Evolutionary conservation across 2,888 invertebrate genomes (phyloP).

Genomic region (Ochropacha duplaris): DNA sequence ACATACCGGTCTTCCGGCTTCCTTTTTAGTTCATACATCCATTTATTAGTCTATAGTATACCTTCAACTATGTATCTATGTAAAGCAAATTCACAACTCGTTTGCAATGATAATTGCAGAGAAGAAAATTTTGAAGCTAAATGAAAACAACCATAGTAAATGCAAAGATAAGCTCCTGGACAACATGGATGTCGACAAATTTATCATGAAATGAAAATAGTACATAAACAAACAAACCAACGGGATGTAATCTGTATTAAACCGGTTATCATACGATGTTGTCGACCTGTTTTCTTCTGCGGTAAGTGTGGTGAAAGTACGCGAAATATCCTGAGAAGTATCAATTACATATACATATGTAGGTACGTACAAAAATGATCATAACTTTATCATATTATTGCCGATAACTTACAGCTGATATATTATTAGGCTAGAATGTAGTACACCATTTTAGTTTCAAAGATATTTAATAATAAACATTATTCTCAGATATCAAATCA

Average conservation of each 20-base stretch:
- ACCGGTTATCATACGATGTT: neutral
- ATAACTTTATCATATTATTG: neutral
- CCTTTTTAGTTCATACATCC: neutral
- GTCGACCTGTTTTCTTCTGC: neutral
- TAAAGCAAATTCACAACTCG: neutral
- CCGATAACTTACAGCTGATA: neutral
- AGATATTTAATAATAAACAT: too few relatives aligned
- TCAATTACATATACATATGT: neutral
- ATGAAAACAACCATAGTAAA: too few relatives aligned
- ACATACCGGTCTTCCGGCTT: neutral
- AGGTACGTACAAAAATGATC: neutral
- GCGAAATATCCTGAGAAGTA: slow-evolving; percentile 1
- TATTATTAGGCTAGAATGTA: neutral
- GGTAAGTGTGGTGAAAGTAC: neutral
- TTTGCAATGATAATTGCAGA: too few relatives aligned
- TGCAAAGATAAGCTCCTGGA: too few relatives aligned
- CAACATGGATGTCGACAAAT: too few relatives aligned
- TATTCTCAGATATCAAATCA: too few relatives aligned
- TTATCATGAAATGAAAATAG: neutral
- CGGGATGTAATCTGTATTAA: neutral
- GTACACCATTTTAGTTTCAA: too few relatives aligned
- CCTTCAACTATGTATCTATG: neutral
- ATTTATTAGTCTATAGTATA: neutral
- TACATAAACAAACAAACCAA: neutral
- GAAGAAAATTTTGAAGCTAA: too few relatives aligned